These are phyloP conservation scores for Pyrgilauda ruficollis DNA, from an alignment of 2,113 vertebrate species.

Conservation along the genomic window DNA sequence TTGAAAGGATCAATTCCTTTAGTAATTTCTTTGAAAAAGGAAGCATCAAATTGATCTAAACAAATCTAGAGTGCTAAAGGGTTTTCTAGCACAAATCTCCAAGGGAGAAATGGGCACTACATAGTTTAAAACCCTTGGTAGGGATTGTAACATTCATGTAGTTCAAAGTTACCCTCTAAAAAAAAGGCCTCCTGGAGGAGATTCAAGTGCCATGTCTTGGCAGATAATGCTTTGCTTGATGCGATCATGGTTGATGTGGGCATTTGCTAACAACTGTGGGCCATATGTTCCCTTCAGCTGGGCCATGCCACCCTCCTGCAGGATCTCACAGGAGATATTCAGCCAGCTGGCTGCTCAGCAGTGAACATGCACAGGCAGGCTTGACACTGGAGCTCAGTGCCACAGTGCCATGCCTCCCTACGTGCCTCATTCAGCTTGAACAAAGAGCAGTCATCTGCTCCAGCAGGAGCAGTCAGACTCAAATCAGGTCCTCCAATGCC, in stretches of 20 bases:
- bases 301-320: not conserved
- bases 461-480: not conserved
- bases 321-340: not conserved
- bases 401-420: not conserved
- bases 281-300: slow-evolving; percentile 53
- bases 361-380: not conserved
- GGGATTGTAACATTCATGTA: not conserved
- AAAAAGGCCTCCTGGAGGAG: not conserved
- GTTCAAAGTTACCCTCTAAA: not conserved
- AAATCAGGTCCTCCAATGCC: not conserved
- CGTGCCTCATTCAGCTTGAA: not conserved
- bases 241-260: not conserved
- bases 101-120: not conserved
- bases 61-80: not conserved
- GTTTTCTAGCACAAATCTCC: not conserved
- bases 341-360: slow-evolving; percentile 23
- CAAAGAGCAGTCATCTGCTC: not conserved
- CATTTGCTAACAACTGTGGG: slow-evolving; percentile 24
- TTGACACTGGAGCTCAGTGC: not conserved
- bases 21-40: not conserved
- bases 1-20: not conserved
- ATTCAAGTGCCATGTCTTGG: not conserved
- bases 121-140: not conserved
- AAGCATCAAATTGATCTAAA: not conserved
- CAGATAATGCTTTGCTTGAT: not conserved